Conservation (phyloP, 2,797 vertebrate genomes). For the Clangula hyemalis region DNA sequence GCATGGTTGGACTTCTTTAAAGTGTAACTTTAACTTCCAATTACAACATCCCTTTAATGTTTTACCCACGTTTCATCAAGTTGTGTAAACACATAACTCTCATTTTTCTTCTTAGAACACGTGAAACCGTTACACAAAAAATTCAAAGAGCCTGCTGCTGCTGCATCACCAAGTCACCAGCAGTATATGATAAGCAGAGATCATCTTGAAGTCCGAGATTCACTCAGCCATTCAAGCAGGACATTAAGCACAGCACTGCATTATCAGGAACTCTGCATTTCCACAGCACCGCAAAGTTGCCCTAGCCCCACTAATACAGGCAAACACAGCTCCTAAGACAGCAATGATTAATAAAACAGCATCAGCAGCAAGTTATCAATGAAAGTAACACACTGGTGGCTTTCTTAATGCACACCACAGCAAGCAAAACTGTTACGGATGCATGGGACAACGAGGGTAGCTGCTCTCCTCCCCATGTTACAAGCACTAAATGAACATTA, state of each 20-base stretch:
- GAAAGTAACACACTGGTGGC: neutral
- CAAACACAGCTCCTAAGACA: neutral
- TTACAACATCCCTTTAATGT: neutral
- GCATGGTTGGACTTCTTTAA: neutral
- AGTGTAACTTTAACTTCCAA: neutral
- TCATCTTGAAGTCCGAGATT: neutral
- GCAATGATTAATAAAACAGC: neutral
- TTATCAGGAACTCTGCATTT: neutral
- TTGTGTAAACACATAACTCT: neutral
- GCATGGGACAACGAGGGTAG: neutral
- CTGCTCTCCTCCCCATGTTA: neutral
- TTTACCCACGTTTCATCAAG: neutral
- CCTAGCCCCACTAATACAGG: neutral
- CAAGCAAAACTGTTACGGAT: rapidly evolving
- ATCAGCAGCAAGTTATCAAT: neutral
- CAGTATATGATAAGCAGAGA: neutral
- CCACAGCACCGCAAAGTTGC: neutral
- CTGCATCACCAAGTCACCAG: neutral
- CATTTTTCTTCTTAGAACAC: neutral
- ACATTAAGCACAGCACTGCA: neutral
- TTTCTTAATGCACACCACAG: neutral
- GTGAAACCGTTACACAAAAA: neutral
- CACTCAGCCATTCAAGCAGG: neutral
- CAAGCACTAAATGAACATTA: neutral
- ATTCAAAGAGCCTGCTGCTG: neutral